A percentile compares a stretch with the other conserved stretches of the same genome.
Conservation (phyloP, 2,797 vertebrate species). For the Spinibarbus caldwelli region DNA sequence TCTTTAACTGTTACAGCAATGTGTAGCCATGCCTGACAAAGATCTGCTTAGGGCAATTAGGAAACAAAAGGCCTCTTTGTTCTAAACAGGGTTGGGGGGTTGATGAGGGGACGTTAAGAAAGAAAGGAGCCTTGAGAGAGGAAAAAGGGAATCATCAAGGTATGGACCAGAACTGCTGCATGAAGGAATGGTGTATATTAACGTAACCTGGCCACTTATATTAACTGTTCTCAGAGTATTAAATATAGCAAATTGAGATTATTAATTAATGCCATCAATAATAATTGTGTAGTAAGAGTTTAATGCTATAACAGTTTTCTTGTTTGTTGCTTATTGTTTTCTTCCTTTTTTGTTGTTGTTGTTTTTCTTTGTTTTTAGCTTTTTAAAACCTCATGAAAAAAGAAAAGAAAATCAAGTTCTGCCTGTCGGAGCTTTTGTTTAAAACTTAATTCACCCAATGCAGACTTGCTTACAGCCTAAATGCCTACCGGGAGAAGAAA, state of each 20-base stretch:
- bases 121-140: constrained; percentile 42
- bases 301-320: neutral
- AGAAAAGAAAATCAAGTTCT: no score
- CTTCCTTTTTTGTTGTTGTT: no score
- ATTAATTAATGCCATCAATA: neutral
- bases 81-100: constrained; percentile 37
- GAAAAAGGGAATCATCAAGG: constrained; percentile 33
- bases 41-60: constrained; percentile 60
- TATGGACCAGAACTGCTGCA: constrained; percentile 18
- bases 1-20: constrained; percentile 33
- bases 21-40: constrained; percentile 50
- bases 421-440: neutral
- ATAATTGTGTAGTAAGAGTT: constrained; percentile 1
- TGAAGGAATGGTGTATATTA: neutral
- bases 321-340: neutral
- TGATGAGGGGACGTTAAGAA: constrained; percentile 32
- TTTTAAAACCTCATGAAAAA: neutral
- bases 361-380: neutral
- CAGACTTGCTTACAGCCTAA: neutral
- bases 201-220: neutral
- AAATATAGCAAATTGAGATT: neutral
- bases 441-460: neutral
- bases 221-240: neutral
- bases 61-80: constrained; percentile 61
- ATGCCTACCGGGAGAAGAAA: neutral